Percentiles rank a stretch among this genome's conserved stretches.
These are phyloP conservation scores for Sinhomidia bicolor DNA, from an alignment of 2,888 invertebrate species.

Conservation along the genomic window DNA sequence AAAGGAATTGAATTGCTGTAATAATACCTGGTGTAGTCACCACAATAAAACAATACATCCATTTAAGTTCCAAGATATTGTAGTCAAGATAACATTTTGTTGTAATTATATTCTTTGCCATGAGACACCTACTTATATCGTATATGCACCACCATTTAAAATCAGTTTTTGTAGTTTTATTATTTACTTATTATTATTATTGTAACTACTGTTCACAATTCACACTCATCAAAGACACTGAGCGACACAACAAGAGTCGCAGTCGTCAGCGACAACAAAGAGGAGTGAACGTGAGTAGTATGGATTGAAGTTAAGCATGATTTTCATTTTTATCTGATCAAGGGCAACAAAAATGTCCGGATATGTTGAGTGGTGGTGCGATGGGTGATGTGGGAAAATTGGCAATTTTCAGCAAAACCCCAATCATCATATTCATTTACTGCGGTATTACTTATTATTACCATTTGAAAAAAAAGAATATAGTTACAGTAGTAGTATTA, in stretches of 20 bases:
- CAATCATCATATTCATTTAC: background rate
- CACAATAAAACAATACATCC: constrained; percentile 16
- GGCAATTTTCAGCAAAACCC: constrained; percentile 65
- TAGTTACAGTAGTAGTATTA: too few species aligned
- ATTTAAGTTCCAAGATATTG: background rate
- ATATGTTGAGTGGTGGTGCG: constrained; percentile 39
- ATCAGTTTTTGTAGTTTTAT: background rate
- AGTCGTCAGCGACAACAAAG: background rate
- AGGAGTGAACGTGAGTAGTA: background rate
- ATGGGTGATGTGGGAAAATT: constrained; percentile 68
- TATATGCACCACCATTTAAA: background rate
- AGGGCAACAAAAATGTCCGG: constrained; percentile 70
- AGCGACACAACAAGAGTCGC: background rate
- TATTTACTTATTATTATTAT: background rate
- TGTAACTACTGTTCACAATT: background rate
- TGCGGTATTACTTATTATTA: too few species aligned
- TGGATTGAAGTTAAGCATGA: constrained; percentile 14
- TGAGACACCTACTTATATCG: background rate
- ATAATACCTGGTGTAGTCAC: background rate
- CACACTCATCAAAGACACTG: background rate
- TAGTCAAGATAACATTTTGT: background rate
- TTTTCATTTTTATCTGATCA: constrained; percentile 69
- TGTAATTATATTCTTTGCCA: background rate
- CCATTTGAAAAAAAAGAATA: background rate
- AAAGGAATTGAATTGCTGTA: background rate